phyloP scores from a whole-genome alignment of 2,113 vertebrate species.

The human region DNA sequence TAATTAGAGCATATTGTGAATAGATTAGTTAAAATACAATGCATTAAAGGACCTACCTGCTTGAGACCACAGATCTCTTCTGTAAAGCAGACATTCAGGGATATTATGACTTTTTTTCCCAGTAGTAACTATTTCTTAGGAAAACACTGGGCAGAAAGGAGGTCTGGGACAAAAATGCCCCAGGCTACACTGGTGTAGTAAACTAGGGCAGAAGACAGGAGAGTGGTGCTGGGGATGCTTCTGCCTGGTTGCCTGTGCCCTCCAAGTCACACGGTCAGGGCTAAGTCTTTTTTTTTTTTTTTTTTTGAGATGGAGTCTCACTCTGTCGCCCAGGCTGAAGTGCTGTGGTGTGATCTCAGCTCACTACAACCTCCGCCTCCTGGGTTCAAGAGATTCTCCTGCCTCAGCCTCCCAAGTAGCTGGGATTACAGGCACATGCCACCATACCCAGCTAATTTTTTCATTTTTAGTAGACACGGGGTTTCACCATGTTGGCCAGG shows the following conservation, averaged over 20 bases:
- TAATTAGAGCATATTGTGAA: neutral
- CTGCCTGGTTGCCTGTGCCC: neutral
- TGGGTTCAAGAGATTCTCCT: too few relatives aligned
- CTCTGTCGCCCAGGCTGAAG: too few relatives aligned
- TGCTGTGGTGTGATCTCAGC: too few relatives aligned
- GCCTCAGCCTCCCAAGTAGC: too few relatives aligned
- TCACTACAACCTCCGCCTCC: too few relatives aligned
- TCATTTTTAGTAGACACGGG: too few relatives aligned
- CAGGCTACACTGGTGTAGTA: neutral
- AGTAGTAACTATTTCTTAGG: neutral
- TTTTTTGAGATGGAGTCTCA: too few relatives aligned
- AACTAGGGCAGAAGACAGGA: neutral
- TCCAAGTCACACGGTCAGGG: neutral
- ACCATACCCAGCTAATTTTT: too few relatives aligned
- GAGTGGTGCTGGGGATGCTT: neutral
- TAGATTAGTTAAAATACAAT: neutral
- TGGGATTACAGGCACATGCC: too few relatives aligned
- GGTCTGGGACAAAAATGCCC: neutral
- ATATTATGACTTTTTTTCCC: neutral
- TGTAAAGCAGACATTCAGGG: neutral
- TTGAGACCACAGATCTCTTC: neutral
- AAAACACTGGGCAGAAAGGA: slow-evolving; percentile 9
- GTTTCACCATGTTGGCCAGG: too few relatives aligned
- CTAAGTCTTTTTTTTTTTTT: too few relatives aligned
- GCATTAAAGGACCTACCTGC: neutral